Percentiles rank a stretch among this genome's conserved stretches.
Evolutionary conservation across 2,888 invertebrate species (phyloP).

Genomic region (Hyposoter didymator): DNA sequence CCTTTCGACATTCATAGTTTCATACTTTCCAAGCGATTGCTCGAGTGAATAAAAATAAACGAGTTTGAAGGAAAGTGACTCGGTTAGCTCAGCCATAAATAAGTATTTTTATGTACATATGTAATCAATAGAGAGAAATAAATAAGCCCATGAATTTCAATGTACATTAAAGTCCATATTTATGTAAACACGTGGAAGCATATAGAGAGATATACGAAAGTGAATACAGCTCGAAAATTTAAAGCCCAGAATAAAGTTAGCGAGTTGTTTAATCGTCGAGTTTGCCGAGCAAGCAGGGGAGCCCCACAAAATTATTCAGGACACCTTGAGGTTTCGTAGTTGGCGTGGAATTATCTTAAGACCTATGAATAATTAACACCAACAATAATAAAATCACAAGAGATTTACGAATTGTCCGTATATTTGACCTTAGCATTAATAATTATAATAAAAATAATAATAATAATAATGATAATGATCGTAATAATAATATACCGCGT

Average conservation of each 20-base stretch:
- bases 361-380: constrained; percentile 55
- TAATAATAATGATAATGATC: constrained; percentile 73
- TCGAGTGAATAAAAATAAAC: not conserved
- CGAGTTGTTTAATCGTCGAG: constrained; percentile 40
- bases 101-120: constrained; percentile 3
- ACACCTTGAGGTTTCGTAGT: constrained; percentile 12
- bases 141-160: constrained; percentile 6
- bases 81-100: not conserved
- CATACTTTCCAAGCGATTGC: not conserved
- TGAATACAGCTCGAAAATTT: not conserved
- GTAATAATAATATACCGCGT: constrained; percentile 75
- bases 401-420: constrained; percentile 75
- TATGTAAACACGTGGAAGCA: constrained; percentile 6
- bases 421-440: constrained; percentile 79
- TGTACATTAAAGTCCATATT: constrained; percentile 26
- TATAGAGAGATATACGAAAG: not conserved
- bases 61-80: not conserved
- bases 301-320: not conserved
- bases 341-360: constrained; percentile 20
- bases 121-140: not conserved
- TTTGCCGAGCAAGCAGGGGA: not conserved
- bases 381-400: constrained; percentile 28
- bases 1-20: not conserved
- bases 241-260: constrained; percentile 17
- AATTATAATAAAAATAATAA: constrained; percentile 75